Evolutionary conservation across 2,797 vertebrate species (phyloP), one percentile per base, ranked within the genome.

Genomic region (Scolopax bukidnonensis): DNA sequence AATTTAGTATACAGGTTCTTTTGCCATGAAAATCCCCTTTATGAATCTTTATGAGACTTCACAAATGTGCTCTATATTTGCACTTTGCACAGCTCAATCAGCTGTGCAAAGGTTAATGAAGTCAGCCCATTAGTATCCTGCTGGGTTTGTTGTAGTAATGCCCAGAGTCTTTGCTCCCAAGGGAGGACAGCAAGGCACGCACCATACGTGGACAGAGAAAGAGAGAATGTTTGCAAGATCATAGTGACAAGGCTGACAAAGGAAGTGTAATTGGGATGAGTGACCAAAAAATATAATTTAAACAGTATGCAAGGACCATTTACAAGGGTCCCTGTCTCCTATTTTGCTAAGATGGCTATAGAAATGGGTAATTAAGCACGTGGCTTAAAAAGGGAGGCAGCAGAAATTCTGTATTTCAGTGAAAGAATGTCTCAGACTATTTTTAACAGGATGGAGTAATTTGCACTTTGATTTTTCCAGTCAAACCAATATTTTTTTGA

Each of bases 71-170:
- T 36, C 36, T 36, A 36, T 36, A 36, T 36, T 36, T 36, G 36
- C 36, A 36, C 36, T 36, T 36, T 36, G 36, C 14, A 28, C 74
- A n/a, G 86, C 70, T 92, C 23, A 16, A 59, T 90, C 86, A 76
- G 51, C n/a, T n/a, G n/a, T n/a, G n/a, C 77, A 91, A 84, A 94
- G 77, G 76, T 89, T 92, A 93, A 95, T 90, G 84, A 87, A 89
- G 88, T 48, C 67, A 94, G 87, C 32, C 73, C 70, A 56, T 92
- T 93, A 92, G 38, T 20, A 65, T 61, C 82, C 68, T 91, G 75
- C 82, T 84, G 84, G n/a, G 82, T 92, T 94, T 93, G 80, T 54
- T 90, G 51, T n/a, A 24, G 60, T 33, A 57, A 30, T 48, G 60
- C 70, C 57, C 24, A 11, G 38, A 89, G 80, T 70, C 77, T 81